These are phyloP conservation scores for Dasyornis broadbenti DNA, from an alignment of 2,113 vertebrate genomes.

Conservation along the genomic window DNA sequence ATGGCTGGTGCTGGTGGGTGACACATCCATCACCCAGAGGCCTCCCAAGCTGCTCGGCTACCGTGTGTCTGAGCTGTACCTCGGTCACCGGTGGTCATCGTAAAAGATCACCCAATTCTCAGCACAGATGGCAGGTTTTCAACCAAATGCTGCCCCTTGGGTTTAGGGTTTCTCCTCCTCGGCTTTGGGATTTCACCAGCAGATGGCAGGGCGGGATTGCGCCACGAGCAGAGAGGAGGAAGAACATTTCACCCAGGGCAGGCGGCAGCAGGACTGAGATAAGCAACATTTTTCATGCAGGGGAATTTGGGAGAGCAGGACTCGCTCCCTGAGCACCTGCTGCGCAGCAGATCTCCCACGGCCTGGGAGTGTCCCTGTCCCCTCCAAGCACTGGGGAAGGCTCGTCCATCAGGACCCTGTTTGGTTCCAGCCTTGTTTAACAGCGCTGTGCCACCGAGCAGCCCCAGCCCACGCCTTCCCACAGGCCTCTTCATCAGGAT, in stretches of 20 bases:
- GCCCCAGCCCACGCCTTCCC: slow-evolving; percentile 3
- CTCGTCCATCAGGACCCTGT: background rate
- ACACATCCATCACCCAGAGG: background rate
- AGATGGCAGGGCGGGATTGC: slow-evolving; percentile 61
- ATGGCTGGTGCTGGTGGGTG: fast-evolving
- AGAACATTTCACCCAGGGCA: background rate
- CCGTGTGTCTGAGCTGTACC: fast-evolving
- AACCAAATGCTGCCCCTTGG: background rate
- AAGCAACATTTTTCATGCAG: background rate
- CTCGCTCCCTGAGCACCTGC: background rate
- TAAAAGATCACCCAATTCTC: background rate
- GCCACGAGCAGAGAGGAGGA: background rate
- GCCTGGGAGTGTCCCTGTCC: background rate
- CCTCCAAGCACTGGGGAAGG: background rate
- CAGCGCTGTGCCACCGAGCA: fast-evolving
- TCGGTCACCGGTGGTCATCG: fast-evolving
- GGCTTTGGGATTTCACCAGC: background rate
- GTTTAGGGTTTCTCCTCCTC: background rate
- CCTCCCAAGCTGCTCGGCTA: background rate
- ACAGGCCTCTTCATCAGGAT: background rate
- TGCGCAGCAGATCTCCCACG: background rate
- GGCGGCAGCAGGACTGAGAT: background rate
- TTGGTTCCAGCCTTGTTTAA: background rate
- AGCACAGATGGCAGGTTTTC: background rate
- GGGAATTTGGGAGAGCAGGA: background rate